These are phyloP conservation scores for Watsonalla binaria DNA, from an alignment of 2,888 invertebrate species.

Conservation along the genomic window DNA sequence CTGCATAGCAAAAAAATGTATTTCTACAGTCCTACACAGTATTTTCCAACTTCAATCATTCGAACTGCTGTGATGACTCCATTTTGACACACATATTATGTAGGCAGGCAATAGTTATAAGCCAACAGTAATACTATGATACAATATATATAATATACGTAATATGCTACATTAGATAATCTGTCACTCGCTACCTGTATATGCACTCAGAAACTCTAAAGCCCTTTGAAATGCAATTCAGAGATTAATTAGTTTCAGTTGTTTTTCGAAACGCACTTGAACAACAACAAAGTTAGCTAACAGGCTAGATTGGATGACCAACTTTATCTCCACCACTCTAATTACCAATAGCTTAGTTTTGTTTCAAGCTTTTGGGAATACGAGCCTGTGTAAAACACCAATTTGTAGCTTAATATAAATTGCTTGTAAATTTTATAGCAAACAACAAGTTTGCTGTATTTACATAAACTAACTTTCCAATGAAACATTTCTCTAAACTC, in stretches of 20 bases:
- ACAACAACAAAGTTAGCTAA: slow-evolving; percentile 2
- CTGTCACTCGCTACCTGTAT: not conserved
- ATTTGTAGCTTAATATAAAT: slow-evolving; percentile 2
- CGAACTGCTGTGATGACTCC: no score
- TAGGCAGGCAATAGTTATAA: no score
- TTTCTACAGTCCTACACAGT: no score
- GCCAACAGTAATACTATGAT: no score
- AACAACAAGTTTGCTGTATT: no score
- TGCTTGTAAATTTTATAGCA: not conserved
- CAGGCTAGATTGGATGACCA: slow-evolving; percentile 8
- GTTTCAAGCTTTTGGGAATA: slow-evolving; percentile 28
- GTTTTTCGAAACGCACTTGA: slow-evolving; percentile 12
- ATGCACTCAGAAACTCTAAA: slow-evolving; percentile 14
- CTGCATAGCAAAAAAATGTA: no score
- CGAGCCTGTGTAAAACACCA: slow-evolving; percentile 21
- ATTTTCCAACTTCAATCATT: no score
- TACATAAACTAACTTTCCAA: no score
- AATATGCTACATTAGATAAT: no score
- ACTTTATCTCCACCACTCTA: slow-evolving; percentile 22
- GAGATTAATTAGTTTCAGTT: slow-evolving; percentile 11
- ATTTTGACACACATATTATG: no score
- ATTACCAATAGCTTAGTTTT: slow-evolving; percentile 23
- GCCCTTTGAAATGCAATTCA: slow-evolving; percentile 21
- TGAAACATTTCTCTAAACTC: no score
- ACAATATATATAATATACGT: no score